These are phyloP conservation scores for Phaedon cochleariae DNA, from an alignment of 2,888 invertebrate genomes.

Conservation along the genomic window DNA sequence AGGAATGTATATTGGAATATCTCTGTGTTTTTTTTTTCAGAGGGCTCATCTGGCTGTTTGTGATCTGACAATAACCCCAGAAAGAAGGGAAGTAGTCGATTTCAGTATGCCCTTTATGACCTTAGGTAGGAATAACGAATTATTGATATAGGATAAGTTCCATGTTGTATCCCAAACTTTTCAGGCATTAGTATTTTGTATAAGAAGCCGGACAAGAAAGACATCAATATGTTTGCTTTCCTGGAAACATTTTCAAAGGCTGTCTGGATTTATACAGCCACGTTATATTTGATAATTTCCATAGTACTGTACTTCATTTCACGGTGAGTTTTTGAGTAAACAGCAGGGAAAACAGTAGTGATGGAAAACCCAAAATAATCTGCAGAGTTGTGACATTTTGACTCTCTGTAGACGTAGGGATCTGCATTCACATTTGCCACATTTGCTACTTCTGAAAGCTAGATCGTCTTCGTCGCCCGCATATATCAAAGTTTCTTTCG, in stretches of 20 bases:
- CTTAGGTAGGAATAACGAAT: slow-evolving; percentile 63
- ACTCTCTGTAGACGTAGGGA: too few species aligned
- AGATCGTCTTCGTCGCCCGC: too few species aligned
- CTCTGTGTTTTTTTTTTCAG: slow-evolving; percentile 63
- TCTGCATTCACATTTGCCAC: too few species aligned
- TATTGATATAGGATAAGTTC: not conserved
- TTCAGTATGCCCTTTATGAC: slow-evolving; percentile 99
- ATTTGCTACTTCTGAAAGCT: too few species aligned
- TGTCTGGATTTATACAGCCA: slow-evolving; percentile 90
- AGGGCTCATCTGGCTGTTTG: slow-evolving; percentile 95
- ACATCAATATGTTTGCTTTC: slow-evolving; percentile 88
- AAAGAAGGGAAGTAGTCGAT: slow-evolving; percentile 87
- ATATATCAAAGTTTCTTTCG: too few species aligned
- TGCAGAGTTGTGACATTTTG: too few species aligned
- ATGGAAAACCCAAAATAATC: too few species aligned
- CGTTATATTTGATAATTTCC: slow-evolving; percentile 84
- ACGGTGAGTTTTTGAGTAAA: slow-evolving; percentile 48
- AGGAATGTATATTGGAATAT: not conserved
- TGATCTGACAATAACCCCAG: slow-evolving; percentile 94
- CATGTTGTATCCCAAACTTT: too few species aligned
- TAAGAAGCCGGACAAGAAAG: slow-evolving; percentile 78
- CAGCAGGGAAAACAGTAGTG: not conserved
- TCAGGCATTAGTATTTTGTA: slow-evolving; percentile 85
- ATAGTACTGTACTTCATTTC: slow-evolving; percentile 83
- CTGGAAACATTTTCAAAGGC: slow-evolving; percentile 84